A percentile compares a stretch with the other conserved stretches of the same genome.
Evolutionary conservation across 2,888 invertebrate species (phyloP).

Genomic region (Tachystola acroxantha): DNA sequence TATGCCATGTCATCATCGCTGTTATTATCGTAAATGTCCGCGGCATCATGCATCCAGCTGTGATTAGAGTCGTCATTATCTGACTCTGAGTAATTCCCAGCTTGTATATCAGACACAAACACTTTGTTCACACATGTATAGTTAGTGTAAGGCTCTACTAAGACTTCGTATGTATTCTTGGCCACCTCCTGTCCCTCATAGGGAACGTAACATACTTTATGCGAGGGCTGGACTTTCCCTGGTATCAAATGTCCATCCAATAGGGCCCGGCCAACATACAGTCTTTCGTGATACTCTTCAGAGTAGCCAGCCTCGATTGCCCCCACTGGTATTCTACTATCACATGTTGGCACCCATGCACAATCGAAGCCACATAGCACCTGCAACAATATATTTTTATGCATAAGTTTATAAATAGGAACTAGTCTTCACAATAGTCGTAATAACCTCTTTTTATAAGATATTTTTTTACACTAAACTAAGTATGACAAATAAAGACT

Average conservation of each 20-base stretch:
- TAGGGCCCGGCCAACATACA: conserved; percentile 81
- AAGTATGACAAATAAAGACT: too few species aligned
- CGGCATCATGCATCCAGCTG: conserved; percentile 10
- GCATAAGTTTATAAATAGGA: too few species aligned
- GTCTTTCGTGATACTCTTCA: conserved; percentile 46
- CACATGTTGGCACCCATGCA: conserved; percentile 66
- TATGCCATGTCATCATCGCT: conserved; percentile 2
- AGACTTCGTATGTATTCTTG: conserved; percentile 17
- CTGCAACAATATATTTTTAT: conserved; percentile 22
- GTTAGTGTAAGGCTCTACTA: conserved; percentile 15
- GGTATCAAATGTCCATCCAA: conserved; percentile 85
- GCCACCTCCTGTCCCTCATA: conserved; percentile 32
- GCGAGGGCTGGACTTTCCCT: conserved; percentile 80
- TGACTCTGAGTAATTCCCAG: conserved; percentile 7
- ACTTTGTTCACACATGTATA: conserved; percentile 10
- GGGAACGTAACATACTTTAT: conserved; percentile 82
- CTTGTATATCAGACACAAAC: conserved; percentile 5
- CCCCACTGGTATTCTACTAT: conserved; percentile 79
- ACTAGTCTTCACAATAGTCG: too few species aligned
- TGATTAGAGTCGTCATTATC: conserved; percentile 6
- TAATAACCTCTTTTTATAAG: too few species aligned
- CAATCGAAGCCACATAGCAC: conserved; percentile 41
- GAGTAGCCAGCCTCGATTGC: conserved; percentile 78
- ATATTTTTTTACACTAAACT: too few species aligned
- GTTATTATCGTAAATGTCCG: conserved; percentile 6